Evolutionary conservation across 2,888 invertebrate species (phyloP), one percentile per base, ranked within the genome.

Genomic region (Entomobrya proxima): DNA sequence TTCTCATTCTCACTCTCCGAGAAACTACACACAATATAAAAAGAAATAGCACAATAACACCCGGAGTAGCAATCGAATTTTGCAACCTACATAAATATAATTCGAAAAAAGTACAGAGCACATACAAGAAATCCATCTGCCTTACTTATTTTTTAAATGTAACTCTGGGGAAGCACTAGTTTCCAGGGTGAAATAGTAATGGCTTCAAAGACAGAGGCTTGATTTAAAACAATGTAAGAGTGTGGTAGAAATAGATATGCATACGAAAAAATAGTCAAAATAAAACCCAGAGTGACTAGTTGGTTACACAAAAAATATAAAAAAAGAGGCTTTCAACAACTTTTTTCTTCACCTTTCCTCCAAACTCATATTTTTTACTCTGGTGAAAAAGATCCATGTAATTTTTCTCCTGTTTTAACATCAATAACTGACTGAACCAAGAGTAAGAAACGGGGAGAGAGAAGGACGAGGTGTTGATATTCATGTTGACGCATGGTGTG

Each of bases 121-220:
- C n/a, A n/a, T n/a, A 30, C 30, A 50, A 79, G n/a, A 50, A 64
- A 35, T 79, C 69, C 40, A 52, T 79, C 37, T 27, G 18, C 32
- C 69, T n/a, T n/a, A n/a, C n/a, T n/a, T n/a, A 9, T 67, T 52
- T 32, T 75, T 50, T 76, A 74, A 74, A 83, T 83, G 83, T 55
- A 83, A 44, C 83, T 83, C 83, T 76, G 9, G 37, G 76, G 77
- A 81, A 76, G 77, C 50, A 40, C n/a, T 69, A 77, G 77, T 83
- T 83, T 77, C 58, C 55, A 69, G 24, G 52, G 44, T 30, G 30
- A 74, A 50, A 50, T 50, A 52, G 15, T 67, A 27, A 35, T 35
- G 5, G 64, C 18, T n/a, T n/a, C n/a, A n/a, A n/a, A n/a, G n/a
- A n/a, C n/a, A n/a, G n/a, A n/a, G n/a, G n/a, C n/a, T n/a, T n/a